Percentiles rank a stretch among this genome's conserved stretches.
Conservation (phyloP, 2,113 vertebrate species). For the Sphyrna mokarran region DNA sequence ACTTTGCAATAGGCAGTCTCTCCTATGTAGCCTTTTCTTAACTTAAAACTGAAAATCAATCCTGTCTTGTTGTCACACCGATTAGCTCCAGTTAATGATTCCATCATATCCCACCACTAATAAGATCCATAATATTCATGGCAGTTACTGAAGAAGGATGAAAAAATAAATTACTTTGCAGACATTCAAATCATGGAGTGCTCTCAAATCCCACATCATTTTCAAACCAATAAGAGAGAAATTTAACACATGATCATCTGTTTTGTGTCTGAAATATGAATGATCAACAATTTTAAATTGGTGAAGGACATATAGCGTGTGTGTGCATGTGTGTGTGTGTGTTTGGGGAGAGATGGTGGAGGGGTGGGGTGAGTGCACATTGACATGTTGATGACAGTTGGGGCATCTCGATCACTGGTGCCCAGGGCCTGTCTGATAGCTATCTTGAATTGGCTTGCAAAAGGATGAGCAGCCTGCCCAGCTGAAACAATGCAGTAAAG, state of each 20-base stretch:
- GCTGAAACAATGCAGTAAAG: background rate
- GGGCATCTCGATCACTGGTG: background rate
- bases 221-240: background rate
- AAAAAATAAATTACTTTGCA: background rate
- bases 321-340: rapidly evolving
- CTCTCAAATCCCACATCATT: background rate
- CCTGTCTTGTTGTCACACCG: too few relatives aligned
- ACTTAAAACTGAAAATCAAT: background rate
- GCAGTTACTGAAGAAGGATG: background rate
- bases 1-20: background rate
- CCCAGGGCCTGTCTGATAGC: background rate
- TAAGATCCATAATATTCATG: background rate
- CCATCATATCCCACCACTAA: background rate
- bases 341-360: background rate
- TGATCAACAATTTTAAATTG: background rate
- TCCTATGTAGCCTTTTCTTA: background rate
- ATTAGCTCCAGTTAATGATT: background rate
- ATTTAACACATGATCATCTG: too few relatives aligned
- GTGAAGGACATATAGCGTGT: background rate
- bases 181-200: background rate
- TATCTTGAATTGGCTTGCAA: background rate
- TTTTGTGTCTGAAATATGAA: background rate
- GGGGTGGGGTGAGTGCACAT: too few relatives aligned
- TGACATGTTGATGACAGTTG: background rate
- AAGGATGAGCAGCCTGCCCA: background rate